phyloP scores from a whole-genome alignment of 2,888 invertebrate species.

The Dolichopus griseipennis region DNA sequence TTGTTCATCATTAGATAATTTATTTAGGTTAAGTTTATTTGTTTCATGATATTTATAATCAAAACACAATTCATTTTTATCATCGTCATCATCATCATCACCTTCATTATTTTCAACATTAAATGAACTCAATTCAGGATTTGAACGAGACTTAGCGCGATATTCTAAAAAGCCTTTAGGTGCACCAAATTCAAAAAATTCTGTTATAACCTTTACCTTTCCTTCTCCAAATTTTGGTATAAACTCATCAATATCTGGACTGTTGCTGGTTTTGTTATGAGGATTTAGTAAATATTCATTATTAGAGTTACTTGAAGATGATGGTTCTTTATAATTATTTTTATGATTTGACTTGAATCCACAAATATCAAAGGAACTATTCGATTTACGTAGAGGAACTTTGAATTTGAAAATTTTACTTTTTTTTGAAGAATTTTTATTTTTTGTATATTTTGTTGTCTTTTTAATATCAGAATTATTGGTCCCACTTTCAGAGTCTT shows the following conservation, averaged over 20 bases:
- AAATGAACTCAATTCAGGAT: conserved; percentile 37
- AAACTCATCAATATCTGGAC: conserved; percentile 33
- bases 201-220: conserved; percentile 60
- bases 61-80: neutral
- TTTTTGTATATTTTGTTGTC: neutral
- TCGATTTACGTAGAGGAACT: conserved; percentile 33
- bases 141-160: conserved; percentile 42
- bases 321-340: neutral
- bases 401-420: conserved; percentile 21
- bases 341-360: conserved; percentile 24
- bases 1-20: conserved; percentile 32
- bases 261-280: conserved; percentile 44
- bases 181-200: conserved; percentile 50
- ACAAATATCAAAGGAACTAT: conserved; percentile 33
- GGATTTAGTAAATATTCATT: too few species aligned
- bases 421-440: conserved; percentile 8
- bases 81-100: neutral
- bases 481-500: neutral
- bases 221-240: conserved; percentile 50
- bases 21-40: conserved; percentile 18
- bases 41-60: neutral
- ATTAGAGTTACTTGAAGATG: too few species aligned
- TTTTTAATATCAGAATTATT: neutral
- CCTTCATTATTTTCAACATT: neutral
- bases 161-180: conserved; percentile 14